Evolutionary conservation across 2,888 invertebrate genomes (phyloP).

Genomic region (Dascillus cervinus): DNA sequence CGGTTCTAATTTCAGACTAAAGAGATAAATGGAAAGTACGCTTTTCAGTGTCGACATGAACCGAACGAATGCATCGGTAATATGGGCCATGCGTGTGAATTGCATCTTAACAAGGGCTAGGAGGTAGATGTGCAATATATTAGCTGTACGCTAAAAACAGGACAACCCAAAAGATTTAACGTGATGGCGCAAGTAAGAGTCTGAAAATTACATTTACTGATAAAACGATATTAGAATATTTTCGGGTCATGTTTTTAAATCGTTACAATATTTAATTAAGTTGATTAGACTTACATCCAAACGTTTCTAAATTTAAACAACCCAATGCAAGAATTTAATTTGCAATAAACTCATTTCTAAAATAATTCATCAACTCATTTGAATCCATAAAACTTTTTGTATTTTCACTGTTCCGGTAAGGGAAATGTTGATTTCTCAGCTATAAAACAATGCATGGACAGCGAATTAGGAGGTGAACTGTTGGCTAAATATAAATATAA

Average conservation of each 20-base stretch:
- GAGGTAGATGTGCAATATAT: conserved; percentile 30
- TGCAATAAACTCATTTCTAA: too few relatives aligned
- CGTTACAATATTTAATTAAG: too few relatives aligned
- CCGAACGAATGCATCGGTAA: conserved; percentile 45
- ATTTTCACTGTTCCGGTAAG: conserved; percentile 30
- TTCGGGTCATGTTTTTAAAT: too few relatives aligned
- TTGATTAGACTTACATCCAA: too few relatives aligned
- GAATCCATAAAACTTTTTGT: too few relatives aligned
- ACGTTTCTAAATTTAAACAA: too few relatives aligned
- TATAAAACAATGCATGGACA: too few relatives aligned
- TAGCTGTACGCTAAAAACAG: conserved; percentile 38
- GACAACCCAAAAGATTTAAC: conserved; percentile 18
- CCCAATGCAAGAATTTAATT: too few relatives aligned
- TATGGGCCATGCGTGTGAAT: conserved; percentile 45
- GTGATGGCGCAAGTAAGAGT: conserved; percentile 21
- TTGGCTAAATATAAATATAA: conserved; percentile 31
- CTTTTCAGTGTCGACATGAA: conserved; percentile 47
- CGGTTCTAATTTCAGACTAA: conserved; percentile 14
- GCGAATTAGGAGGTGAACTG: conserved; percentile 30
- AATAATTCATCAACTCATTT: too few relatives aligned
- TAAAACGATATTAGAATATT: too few relatives aligned
- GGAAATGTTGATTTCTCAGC: conserved; percentile 15
- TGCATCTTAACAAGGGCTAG: conserved; percentile 32
- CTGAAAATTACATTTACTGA: too few relatives aligned
- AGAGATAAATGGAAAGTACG: conserved; percentile 25